Evolutionary conservation across 2,113 vertebrate species (phyloP).

Genomic region (Suncus etruscus): DNA sequence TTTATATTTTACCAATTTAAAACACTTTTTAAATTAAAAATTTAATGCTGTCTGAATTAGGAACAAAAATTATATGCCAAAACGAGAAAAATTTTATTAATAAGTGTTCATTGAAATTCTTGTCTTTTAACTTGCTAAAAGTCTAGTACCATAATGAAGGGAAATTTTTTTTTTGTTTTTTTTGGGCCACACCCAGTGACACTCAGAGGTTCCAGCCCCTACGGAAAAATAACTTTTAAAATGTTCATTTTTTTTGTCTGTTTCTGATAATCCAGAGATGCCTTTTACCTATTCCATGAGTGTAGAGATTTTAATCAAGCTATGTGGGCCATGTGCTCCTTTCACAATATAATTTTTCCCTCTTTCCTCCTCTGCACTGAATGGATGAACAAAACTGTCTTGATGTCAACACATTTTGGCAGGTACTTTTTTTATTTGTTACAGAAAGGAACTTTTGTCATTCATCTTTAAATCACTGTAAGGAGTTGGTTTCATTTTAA

Average conservation of each 20-base stretch:
- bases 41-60: background rate
- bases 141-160: background rate
- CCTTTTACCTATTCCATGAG: too few species aligned
- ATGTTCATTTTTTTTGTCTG: background rate
- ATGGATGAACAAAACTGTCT: background rate
- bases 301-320: background rate
- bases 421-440: constrained; percentile 28
- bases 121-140: background rate
- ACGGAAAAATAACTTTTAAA: background rate
- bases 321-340: background rate
- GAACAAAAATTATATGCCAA: background rate
- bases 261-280: background rate
- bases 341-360: background rate
- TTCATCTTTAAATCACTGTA: background rate
- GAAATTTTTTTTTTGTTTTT: too few species aligned
- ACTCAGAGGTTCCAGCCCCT: too few species aligned
- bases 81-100: background rate
- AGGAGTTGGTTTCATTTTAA: background rate
- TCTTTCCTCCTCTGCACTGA: background rate
- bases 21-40: background rate
- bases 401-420: background rate
- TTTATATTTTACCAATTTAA: background rate
- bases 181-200: too few species aligned
- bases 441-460: background rate
- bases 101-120: background rate